Base-by-base conservation (phyloP, 2,113 vertebrate species). In the Calidris pugnax region DNA sequence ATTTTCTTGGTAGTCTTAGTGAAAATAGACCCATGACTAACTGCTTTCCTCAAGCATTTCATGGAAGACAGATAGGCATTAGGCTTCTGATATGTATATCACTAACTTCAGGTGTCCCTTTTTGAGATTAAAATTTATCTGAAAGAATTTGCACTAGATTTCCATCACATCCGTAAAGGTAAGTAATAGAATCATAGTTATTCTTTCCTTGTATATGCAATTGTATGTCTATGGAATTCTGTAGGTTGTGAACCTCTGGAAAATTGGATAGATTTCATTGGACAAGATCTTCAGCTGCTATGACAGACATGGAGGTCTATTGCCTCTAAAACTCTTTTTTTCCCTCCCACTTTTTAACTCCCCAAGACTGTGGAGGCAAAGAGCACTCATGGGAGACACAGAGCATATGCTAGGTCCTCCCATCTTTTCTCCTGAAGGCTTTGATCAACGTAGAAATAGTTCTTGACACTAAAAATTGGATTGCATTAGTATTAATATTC, bases 401-500 rank as follows among this genome's bases (percentile, higher is more conserved):
- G n/a, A 37, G 2, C 7, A 50, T 37, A 35, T 6, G 35, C 23
- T 48, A 73, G n/a, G n/a, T 50, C 45, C 33, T 87, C 30, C 33
- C 22, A 14, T 41, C 15, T 74, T 91, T 35, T 68, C 60, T 90
- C 26, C 63, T 66, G 51, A 59, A 91, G 32, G 6, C 8, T 90
- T 92, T 93, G 45, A 88, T 77, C 66, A 85, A 35, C 55, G 51
- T 2, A 62, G 51, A 90, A 94, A 82, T 76, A 71, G 41, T 60
- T 93, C 48, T 81, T 89, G 81, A 85, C 35, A 35, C 12, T 56
- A 89, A 85, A 91, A 91, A 35, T 72, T 84, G 50, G 59, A 86
- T 48, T 80, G 37, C 30, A 79, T 72, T 93, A 87, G 12, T 78
- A 81, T 96, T 96, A 94, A 95, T 90, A 95, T 95, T 94, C 68